Conservation (phyloP, 2,113 vertebrate genomes). For the Sterna hirundo region DNA sequence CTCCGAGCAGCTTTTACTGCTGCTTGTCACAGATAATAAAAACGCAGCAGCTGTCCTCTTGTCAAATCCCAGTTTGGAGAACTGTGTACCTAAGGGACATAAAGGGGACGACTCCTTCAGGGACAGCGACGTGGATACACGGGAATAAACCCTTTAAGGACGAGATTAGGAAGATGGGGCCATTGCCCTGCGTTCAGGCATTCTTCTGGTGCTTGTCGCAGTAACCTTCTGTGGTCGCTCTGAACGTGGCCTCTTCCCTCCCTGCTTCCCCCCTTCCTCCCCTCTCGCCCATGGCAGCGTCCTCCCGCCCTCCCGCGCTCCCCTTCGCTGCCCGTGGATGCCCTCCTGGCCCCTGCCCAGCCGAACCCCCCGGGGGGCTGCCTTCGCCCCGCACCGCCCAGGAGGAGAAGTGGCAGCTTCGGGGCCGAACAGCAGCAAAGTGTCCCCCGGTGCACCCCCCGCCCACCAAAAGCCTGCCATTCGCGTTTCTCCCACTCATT, state of each 20-base stretch:
- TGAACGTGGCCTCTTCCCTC: not conserved
- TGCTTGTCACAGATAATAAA: not conserved
- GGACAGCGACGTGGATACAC: not conserved
- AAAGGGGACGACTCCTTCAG: not conserved
- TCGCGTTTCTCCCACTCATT: not conserved
- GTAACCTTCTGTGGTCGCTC: not conserved
- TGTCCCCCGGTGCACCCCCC: not conserved
- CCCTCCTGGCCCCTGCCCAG: too few relatives aligned
- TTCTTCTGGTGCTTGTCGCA: not conserved
- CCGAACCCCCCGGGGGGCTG: too few relatives aligned
- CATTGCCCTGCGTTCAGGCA: not conserved
- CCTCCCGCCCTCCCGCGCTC: not conserved
- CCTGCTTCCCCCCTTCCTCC: not conserved
- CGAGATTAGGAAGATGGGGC: not conserved
- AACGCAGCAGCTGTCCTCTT: conserved; percentile 7
- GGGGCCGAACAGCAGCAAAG: not conserved
- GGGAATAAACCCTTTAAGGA: not conserved
- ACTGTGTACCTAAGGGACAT: not conserved
- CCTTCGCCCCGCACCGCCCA: not conserved
- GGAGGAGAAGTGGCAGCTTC: not conserved
- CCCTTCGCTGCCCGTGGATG: not conserved
- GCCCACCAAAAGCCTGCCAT: not conserved
- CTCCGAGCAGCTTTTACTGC: conserved; percentile 14
- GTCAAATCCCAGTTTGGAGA: not conserved
- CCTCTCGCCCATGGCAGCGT: not conserved